Evolutionary conservation across 2,113 vertebrate genomes (phyloP).

Genomic region (Thamnophis sirtalis): DNA sequence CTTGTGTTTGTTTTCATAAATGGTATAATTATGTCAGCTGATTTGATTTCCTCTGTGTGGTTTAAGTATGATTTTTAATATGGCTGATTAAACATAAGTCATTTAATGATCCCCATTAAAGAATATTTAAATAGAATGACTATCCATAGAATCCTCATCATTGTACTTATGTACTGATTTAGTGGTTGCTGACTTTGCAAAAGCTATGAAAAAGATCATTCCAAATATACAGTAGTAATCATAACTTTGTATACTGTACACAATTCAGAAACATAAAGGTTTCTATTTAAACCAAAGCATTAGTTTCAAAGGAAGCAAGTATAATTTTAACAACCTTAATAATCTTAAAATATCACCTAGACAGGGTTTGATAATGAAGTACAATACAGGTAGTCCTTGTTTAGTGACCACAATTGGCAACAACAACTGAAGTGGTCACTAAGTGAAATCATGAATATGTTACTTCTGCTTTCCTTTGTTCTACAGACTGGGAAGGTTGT

Average conservation of each 20-base stretch:
- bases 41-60: slow-evolving; percentile 47
- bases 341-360: background rate
- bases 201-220: background rate
- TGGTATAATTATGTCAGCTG: slow-evolving; percentile 55
- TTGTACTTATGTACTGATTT: background rate
- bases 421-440: background rate
- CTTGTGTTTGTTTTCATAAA: slow-evolving; percentile 79
- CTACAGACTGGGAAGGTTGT: background rate
- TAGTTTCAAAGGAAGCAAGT: background rate
- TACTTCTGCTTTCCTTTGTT: background rate
- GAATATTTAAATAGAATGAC: background rate
- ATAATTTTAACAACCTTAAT: background rate
- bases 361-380: background rate
- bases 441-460: background rate
- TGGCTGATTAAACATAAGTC: background rate
- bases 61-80: slow-evolving; percentile 25
- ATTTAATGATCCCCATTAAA: background rate
- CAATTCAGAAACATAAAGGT: too few species aligned
- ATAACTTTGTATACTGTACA: background rate
- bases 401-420: background rate
- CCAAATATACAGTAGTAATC: background rate
- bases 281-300: background rate
- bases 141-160: background rate
- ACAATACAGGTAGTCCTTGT: background rate
- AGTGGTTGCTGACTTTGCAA: background rate